Evolutionary conservation across 2,113 vertebrate species (phyloP).

Genomic region (Lanius collurio): DNA sequence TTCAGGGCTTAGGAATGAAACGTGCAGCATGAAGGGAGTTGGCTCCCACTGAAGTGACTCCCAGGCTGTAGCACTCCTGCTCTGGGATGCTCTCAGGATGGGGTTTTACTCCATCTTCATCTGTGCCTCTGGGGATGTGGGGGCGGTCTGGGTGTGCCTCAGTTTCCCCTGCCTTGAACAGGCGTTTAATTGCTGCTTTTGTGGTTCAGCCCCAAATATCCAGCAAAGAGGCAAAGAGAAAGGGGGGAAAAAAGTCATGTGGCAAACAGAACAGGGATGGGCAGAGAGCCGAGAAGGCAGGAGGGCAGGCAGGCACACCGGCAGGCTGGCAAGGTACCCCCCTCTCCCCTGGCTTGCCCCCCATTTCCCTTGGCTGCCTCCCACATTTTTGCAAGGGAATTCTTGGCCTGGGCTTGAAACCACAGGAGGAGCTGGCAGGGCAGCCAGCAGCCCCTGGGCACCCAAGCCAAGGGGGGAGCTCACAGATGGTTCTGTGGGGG

Average conservation of each 20-base stretch:
- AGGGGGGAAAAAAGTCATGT: accelerated
- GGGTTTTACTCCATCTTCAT: background rate
- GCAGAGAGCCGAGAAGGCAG: background rate
- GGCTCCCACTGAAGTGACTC: background rate
- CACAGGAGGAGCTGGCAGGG: background rate
- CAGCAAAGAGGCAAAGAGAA: background rate
- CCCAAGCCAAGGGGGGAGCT: background rate
- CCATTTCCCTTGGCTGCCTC: background rate
- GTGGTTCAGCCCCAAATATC: background rate
- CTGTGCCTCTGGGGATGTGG: background rate
- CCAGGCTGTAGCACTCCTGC: background rate
- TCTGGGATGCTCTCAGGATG: background rate
- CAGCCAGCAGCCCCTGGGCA: background rate
- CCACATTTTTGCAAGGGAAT: background rate
- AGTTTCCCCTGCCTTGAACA: background rate
- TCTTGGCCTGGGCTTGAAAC: background rate
- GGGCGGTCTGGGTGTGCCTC: background rate
- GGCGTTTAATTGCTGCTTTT: background rate
- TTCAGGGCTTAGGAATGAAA: background rate
- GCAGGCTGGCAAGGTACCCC: background rate
- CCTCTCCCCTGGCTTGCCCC: background rate
- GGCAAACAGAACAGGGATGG: background rate
- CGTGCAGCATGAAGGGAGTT: background rate
- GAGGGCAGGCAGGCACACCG: background rate
- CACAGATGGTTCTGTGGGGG: background rate